Evolutionary conservation across 2,888 invertebrate genomes (phyloP), one percentile per base, ranked within the genome.

Genomic region (Cheilosia variabilis): DNA sequence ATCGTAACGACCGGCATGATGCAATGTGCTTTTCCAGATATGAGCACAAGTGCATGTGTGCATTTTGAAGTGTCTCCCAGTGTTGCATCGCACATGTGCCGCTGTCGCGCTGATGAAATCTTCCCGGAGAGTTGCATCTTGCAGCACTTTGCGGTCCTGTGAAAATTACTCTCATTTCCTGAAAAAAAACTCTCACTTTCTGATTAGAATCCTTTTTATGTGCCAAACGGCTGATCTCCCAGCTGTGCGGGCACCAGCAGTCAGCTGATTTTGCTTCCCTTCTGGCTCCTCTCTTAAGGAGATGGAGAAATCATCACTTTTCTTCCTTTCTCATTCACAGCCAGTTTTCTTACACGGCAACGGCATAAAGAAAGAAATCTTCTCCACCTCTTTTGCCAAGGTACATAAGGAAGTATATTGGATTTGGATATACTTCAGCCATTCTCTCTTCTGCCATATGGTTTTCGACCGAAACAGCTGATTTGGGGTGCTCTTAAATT

Each of bases 161-260:
- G 7, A 13, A 15, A 31, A n/a, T 31, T 7, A 0, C 9, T 57
- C 34, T 17, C 41, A 13, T 1, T 41, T 15, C 6, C 19, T 34
- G 17, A 37, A 37, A 24, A 68, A 41, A 69, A 45, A n/a, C 24
- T 43, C 9, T 45, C 57, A 43, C 27, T 45, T 55, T 68, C 43
- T 15, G 31, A 31, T 69, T 47, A 41, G 45, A 27, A 27, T 47
- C 57, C 63, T 76, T 57, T 58, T 37, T 19, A 7, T 27, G 52
- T 55, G 58, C 45, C 65, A 72, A 91, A 90, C 90, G 90, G 91
- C 91, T 91, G 91, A 90, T 89, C 88, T 90, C 90, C 90, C 91
- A 91, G 91, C 90, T 91, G 91, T 90, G 90, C 90, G 90, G 89
- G 89, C 90, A 89, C 62, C 19, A 63, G 58, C 80, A 63, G 75